A percentile compares a stretch with the other conserved stretches of the same genome.
phyloP scores from a whole-genome alignment of 2,888 invertebrate species.

The Iselma pallidipennis region DNA sequence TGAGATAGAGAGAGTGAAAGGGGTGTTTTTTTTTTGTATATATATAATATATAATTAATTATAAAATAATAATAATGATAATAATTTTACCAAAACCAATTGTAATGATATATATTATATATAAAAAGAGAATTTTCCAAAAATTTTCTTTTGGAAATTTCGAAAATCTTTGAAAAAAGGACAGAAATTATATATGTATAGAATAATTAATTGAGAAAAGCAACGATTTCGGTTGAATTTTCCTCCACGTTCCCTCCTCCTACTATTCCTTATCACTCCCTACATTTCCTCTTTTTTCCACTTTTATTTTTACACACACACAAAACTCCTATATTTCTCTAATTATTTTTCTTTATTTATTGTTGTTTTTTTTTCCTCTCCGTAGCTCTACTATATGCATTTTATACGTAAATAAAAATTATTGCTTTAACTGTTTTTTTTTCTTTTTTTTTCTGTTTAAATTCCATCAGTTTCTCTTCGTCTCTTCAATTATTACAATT shows the following conservation, averaged over 20 bases:
- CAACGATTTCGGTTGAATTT: too few relatives aligned
- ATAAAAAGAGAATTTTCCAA: too few relatives aligned
- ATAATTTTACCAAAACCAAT: constrained; percentile 1
- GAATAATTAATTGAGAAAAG: too few relatives aligned
- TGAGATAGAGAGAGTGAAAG: not conserved
- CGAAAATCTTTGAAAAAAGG: too few relatives aligned
- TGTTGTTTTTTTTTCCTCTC: not conserved
- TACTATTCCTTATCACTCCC: too few relatives aligned
- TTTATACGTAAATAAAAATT: constrained; percentile 39
- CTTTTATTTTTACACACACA: too few relatives aligned
- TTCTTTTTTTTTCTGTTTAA: too few relatives aligned
- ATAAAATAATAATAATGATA: not conserved
- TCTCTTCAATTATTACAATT: not conserved
- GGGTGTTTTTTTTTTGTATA: not conserved
- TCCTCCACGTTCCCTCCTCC: too few relatives aligned
- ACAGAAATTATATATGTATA: too few relatives aligned
- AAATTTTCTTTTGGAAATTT: not conserved
- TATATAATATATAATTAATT: not conserved
- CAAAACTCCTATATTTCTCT: too few relatives aligned
- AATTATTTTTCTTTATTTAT: too few relatives aligned
- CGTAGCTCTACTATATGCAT: constrained; percentile 28
- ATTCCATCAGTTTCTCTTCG: not conserved
- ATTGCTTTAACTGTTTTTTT: constrained; percentile 28
- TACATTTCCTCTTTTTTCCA: too few relatives aligned
- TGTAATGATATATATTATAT: constrained; percentile 1